Evolutionary conservation across 2,797 vertebrate species (phyloP), one percentile per base, ranked within the genome.

Genomic region (Hemibagrus guttatus): DNA sequence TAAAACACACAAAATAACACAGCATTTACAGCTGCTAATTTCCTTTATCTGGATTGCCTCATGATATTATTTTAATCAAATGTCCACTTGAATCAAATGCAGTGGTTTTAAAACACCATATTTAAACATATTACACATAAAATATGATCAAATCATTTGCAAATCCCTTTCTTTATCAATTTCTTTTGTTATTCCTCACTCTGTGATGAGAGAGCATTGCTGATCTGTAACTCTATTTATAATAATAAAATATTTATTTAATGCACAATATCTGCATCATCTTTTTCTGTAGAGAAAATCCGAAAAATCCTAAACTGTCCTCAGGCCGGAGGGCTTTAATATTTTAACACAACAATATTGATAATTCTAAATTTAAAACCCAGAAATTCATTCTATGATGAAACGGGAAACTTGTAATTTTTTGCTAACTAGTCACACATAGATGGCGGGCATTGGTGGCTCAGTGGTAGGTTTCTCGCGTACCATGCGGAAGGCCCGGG

Each of bases 1-100:
- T 98, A 92, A 89, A 84, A 91, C 49, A 84, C 12, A 87, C 39
- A 78, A 9, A 35, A 12, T 16, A 78, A 59, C 58, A 9, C 3
- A 0, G 14, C 7, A 61, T 26, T 16, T 69, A 56, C 21, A 14
- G 84, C 9, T 9, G 6, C 23, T 16, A n/a, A 26, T 42, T 80
- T 61, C 12, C 42, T 59, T 39, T 26, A 16, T 26, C 2, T 42
- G 56, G 56, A 59, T n/a, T 23, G 31, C 35, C 11, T 61, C 14
- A 2, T 39, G 26, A 39, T 61, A 61, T 16, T 2, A 42, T 26
- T 61, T 59, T 42, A 78, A 31, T 26, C n/a, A 75, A 17, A 78
- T 56, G 56, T 76, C 17, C 46, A 52, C 6, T 76, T 76, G 6
- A 54, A 3, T 54, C 14, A 54, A 54, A 19, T 54, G 49, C 23